Conservation (phyloP, 2,888 invertebrate species). For the Xylocampa areola region DNA sequence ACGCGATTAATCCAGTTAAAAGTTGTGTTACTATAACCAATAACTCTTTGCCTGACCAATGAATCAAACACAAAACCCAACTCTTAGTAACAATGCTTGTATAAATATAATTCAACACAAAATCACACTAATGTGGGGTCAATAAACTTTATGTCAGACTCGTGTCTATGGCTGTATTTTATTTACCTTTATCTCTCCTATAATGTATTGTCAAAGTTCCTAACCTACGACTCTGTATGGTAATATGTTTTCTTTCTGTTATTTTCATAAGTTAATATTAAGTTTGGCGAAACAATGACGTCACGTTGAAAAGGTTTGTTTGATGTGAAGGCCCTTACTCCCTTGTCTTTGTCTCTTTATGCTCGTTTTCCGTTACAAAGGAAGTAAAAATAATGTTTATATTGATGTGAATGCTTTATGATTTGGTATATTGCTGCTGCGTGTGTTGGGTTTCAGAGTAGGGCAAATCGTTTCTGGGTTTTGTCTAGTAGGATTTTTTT, state of each 20-base stretch:
- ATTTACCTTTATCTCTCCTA: slow-evolving; percentile 3
- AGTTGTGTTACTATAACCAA: too few relatives aligned
- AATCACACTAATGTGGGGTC: background rate
- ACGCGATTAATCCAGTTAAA: too few relatives aligned
- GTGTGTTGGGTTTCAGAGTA: too few relatives aligned
- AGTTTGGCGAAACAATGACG: slow-evolving; percentile 40
- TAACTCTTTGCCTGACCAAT: too few relatives aligned
- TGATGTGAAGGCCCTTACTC: slow-evolving; percentile 3
- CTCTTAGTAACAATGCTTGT: too few relatives aligned
- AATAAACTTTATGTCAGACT: background rate
- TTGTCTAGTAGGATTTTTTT: too few relatives aligned
- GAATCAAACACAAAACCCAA: background rate
- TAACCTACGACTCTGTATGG: slow-evolving; percentile 36
- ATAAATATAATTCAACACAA: background rate
- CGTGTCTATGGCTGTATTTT: background rate
- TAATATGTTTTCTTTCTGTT: slow-evolving; percentile 31
- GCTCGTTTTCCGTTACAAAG: background rate
- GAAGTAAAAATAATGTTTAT: background rate
- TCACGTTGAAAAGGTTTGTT: slow-evolving; percentile 6
- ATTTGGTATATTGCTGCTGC: too few relatives aligned
- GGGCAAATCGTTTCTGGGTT: too few relatives aligned
- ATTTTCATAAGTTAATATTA: slow-evolving; percentile 49
- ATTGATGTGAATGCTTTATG: too few relatives aligned
- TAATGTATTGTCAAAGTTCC: slow-evolving; percentile 52
- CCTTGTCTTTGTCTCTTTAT: too few relatives aligned